Percentiles rank a stretch among this genome's conserved stretches.
Evolutionary conservation across 2,888 invertebrate species (phyloP).

Genomic region (Steinernema scapterisci): DNA sequence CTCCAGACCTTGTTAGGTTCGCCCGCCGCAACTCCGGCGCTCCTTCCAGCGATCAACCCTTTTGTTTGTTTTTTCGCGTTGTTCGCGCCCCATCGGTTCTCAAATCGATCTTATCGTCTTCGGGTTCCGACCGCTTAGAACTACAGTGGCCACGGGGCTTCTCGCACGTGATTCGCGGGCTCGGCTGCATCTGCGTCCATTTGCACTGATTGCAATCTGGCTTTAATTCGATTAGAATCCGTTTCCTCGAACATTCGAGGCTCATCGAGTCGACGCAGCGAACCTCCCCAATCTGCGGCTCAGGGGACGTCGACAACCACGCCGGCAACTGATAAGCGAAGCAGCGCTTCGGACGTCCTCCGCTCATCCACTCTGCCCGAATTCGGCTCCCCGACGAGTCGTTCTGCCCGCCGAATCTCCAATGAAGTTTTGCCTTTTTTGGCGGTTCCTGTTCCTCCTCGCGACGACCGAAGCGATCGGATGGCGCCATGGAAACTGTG

Average conservation of each 20-base stretch:
- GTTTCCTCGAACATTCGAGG: background rate
- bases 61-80: slow-evolving; percentile 25
- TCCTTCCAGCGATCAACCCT: slow-evolving; percentile 5
- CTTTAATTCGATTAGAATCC: slow-evolving; percentile 22
- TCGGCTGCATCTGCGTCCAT: background rate
- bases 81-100: slow-evolving; percentile 8
- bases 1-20: background rate
- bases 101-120: slow-evolving; percentile 1
- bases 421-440: background rate
- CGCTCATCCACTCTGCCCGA: background rate
- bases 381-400: background rate
- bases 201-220: slow-evolving; percentile 16
- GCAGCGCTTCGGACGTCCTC: background rate
- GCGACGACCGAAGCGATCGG: background rate
- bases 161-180: background rate
- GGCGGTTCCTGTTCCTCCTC: background rate
- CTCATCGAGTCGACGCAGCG: background rate
- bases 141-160: too few species aligned
- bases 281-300: background rate
- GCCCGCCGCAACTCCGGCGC: background rate
- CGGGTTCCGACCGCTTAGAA: background rate
- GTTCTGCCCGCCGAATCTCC: background rate
- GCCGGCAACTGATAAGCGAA: slow-evolving; percentile 16
- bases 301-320: background rate
- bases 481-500: slow-evolving; percentile 17